Conservation (phyloP, 64 coral and sea anemone species). For the Porites australiensis region DNA sequence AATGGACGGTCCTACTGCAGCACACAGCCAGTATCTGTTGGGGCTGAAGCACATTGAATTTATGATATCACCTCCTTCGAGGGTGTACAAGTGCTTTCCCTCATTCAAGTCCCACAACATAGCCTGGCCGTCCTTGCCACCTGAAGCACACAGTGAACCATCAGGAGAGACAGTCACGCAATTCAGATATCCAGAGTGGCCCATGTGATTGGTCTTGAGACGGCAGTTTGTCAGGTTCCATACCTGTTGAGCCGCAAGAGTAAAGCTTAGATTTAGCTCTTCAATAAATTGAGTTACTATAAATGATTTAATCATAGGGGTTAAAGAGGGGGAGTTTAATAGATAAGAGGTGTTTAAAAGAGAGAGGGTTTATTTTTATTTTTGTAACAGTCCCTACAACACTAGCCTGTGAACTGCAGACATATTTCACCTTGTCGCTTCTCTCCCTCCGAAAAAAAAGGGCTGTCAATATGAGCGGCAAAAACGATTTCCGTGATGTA, state of each 20-base stretch:
- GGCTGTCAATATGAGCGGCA: too few species aligned
- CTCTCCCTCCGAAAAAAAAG: too few species aligned
- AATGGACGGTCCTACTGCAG: constrained; percentile 88
- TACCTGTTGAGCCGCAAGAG: constrained; percentile 44
- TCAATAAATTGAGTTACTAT: too few species aligned
- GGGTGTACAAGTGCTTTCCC: constrained; percentile 97
- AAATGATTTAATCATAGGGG: too few species aligned
- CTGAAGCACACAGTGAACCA: constrained; percentile 97
- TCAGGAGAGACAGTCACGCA: constrained; percentile 98
- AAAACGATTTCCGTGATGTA: too few species aligned
- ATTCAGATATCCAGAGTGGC: constrained; percentile 96
- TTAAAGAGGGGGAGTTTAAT: too few species aligned
- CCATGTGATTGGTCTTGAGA: constrained; percentile 99
- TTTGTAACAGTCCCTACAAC: too few species aligned
- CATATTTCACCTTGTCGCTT: too few species aligned
- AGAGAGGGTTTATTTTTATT: too few species aligned
- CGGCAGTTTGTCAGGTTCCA: constrained; percentile 99
- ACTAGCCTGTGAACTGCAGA: too few species aligned
- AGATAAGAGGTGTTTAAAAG: too few species aligned
- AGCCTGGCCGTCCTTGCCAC: constrained; percentile 96
- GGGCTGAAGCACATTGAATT: constrained; percentile 98
- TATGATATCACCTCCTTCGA: constrained; percentile 90
- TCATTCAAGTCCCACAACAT: constrained; percentile 99
- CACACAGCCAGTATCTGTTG: constrained; percentile 99
- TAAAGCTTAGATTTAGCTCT: not conserved